Evolutionary conservation across 2,113 vertebrate genomes (phyloP).

Genomic region (Piliocolobus tephrosceles): DNA sequence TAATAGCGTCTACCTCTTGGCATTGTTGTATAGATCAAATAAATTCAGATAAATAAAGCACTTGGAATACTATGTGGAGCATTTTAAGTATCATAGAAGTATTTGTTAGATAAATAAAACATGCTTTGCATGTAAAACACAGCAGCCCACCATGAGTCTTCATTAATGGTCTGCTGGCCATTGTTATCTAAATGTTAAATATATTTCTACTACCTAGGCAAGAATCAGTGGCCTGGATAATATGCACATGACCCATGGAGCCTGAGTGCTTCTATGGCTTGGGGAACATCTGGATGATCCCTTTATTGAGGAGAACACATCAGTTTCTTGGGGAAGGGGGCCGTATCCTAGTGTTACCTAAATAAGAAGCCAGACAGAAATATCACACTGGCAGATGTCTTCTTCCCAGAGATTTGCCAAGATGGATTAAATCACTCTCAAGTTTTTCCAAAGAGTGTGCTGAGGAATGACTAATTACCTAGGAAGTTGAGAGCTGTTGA

Average conservation of each 20-base stretch:
- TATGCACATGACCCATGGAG: neutral
- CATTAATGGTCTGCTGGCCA: neutral
- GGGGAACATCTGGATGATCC: neutral
- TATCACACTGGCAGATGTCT: neutral
- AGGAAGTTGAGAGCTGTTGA: neutral
- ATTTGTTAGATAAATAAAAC: neutral
- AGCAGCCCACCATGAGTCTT: neutral
- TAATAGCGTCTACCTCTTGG: neutral
- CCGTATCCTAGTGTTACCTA: neutral
- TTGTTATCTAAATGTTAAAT: neutral
- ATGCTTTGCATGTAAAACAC: neutral
- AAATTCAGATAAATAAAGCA: neutral
- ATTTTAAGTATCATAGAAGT: neutral
- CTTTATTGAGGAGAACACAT: neutral
- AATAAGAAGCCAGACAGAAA: neutral
- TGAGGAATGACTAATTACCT: constrained; percentile 9
- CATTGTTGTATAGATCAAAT: neutral
- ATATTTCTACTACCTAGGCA: neutral
- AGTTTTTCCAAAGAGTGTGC: neutral
- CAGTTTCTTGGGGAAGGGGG: neutral
- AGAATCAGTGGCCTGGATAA: neutral
- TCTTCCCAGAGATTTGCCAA: constrained; percentile 28
- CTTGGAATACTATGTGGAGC: neutral
- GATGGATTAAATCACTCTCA: neutral
- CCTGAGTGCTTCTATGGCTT: neutral